A percentile compares a stretch with the other conserved stretches of the same genome.
Evolutionary conservation across 2,888 invertebrate genomes (phyloP).

Genomic region (Atrina japonica): DNA sequence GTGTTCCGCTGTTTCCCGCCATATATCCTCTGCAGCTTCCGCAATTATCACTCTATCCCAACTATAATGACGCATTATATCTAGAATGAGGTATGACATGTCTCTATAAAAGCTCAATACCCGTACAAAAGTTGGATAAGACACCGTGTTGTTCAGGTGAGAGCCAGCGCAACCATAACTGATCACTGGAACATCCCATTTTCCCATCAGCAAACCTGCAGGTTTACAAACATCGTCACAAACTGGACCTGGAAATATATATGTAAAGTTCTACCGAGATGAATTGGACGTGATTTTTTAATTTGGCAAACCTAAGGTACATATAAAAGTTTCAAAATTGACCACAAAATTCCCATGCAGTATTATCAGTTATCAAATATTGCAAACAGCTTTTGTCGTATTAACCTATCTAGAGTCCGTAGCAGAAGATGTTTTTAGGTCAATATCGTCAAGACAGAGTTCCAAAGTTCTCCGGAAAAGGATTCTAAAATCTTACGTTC

Average conservation of each 20-base stretch:
- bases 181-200: conserved; percentile 63
- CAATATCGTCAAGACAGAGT: too few relatives aligned
- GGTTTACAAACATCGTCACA: conserved; percentile 69
- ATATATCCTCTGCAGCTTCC: conserved; percentile 55
- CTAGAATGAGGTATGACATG: conserved; percentile 52
- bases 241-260: conserved; percentile 64
- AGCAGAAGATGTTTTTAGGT: too few relatives aligned
- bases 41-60: conserved; percentile 59
- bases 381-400: too few relatives aligned
- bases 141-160: conserved; percentile 46
- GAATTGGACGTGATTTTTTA: too few relatives aligned
- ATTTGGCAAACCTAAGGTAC: too few relatives aligned
- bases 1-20: conserved; percentile 57
- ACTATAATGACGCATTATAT: conserved; percentile 50
- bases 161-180: conserved; percentile 66
- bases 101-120: conserved; percentile 53
- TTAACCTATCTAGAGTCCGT: too few relatives aligned
- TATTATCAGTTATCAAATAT: too few relatives aligned
- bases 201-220: conserved; percentile 62
- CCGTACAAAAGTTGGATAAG: conserved; percentile 62
- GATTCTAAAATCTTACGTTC: too few relatives aligned
- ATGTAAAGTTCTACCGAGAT: too few relatives aligned
- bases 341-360: too few relatives aligned
- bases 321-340: too few relatives aligned
- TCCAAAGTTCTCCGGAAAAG: too few relatives aligned